Evolutionary conservation across 2,797 vertebrate species (phyloP).

Genomic region (Chromobotia macracanthus): DNA sequence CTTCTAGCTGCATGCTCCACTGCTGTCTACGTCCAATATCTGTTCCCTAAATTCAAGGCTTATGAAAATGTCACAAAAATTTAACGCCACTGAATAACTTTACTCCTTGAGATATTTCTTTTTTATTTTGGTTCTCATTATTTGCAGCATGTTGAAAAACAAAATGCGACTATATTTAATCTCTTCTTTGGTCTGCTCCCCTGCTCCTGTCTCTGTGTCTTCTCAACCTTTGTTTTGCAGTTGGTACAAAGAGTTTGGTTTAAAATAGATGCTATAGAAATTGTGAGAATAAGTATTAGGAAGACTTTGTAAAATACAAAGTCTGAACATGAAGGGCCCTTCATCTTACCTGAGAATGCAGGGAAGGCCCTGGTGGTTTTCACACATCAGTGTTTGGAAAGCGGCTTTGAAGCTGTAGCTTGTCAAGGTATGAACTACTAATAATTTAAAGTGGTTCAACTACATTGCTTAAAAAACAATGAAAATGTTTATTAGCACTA

Average conservation of each 20-base stretch:
- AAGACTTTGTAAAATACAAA: neutral
- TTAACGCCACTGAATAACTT: neutral
- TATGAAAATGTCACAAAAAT: constrained; percentile 36
- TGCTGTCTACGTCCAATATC: constrained; percentile 16
- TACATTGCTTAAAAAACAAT: constrained; percentile 4
- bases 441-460: neutral
- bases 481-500: neutral
- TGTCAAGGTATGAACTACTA: neutral
- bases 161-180: constrained; percentile 15
- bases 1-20: constrained; percentile 5
- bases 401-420: neutral
- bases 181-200: neutral
- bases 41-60: constrained; percentile 24
- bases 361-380: neutral
- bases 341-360: neutral
- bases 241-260: neutral
- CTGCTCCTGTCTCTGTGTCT: constrained; percentile 2
- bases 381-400: constrained; percentile 10
- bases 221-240: constrained; percentile 3
- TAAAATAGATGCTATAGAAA: constrained; percentile 8
- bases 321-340: neutral
- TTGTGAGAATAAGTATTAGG: neutral
- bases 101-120: neutral
- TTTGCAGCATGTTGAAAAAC: constrained; percentile 10
- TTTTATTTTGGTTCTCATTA: constrained; percentile 24